These are phyloP conservation scores for Yasuhikotakia modesta DNA, from an alignment of 2,797 vertebrate genomes.

Conservation along the genomic window DNA sequence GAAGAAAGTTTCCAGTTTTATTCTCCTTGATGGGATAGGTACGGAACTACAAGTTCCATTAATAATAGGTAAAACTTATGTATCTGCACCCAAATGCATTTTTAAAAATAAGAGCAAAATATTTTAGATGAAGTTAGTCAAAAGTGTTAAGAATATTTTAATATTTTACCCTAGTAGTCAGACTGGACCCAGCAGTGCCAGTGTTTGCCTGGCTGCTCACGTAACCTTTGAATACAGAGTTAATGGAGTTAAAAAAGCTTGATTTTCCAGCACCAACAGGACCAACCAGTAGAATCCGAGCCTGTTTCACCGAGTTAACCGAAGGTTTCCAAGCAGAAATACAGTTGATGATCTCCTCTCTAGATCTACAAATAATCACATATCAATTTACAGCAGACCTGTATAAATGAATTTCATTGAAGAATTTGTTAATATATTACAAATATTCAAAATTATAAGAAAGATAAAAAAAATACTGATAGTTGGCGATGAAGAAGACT, in stretches of 20 bases:
- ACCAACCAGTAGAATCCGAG: slow-evolving; percentile 67
- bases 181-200: slow-evolving; percentile 64
- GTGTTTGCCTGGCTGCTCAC: slow-evolving; percentile 69
- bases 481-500: not conserved
- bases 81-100: too few species aligned
- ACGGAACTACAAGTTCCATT: slow-evolving; percentile 64
- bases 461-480: not conserved
- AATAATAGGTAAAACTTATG: too few species aligned
- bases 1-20: slow-evolving; percentile 55
- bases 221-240: slow-evolving; percentile 68
- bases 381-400: too few species aligned
- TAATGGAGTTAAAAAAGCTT: slow-evolving; percentile 73
- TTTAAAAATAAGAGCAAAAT: too few species aligned
- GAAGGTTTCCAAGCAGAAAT: slow-evolving; percentile 61
- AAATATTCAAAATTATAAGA: not conserved
- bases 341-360: slow-evolving; percentile 45
- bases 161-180: slow-evolving; percentile 69
- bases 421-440: not conserved
- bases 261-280: slow-evolving; percentile 72
- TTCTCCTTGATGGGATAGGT: slow-evolving; percentile 67
- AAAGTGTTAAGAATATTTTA: too few species aligned
- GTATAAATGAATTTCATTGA: not conserved
- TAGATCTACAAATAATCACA: slow-evolving; percentile 53
- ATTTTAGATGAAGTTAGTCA: too few species aligned
- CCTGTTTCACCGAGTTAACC: slow-evolving; percentile 49